A percentile compares a stretch with the other conserved stretches of the same genome.
phyloP scores from a whole-genome alignment of 2,113 vertebrate genomes.

The Crotalus horridus region DNA sequence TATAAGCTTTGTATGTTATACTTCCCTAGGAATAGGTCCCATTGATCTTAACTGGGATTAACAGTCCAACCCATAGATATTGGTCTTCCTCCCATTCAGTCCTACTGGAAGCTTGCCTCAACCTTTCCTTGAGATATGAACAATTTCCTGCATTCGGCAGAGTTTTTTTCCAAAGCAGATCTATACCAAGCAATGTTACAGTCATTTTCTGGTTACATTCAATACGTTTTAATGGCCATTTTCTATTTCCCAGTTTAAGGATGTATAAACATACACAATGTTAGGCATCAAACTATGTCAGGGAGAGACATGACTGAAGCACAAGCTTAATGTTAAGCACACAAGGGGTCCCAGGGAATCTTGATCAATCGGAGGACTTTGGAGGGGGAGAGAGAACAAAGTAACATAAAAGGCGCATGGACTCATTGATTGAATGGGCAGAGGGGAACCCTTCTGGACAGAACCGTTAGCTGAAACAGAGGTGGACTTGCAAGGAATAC shows the following conservation, averaged over 20 bases:
- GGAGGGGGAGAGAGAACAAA: neutral
- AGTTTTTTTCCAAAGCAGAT: too few species aligned
- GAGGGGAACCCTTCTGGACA: neutral
- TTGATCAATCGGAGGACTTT: neutral
- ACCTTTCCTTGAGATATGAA: neutral
- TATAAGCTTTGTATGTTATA: neutral
- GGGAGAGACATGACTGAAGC: neutral
- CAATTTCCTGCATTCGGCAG: neutral
- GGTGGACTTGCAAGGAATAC: neutral
- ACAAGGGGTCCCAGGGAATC: neutral
- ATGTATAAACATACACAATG: neutral
- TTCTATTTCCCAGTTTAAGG: neutral
- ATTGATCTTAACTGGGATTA: neutral
- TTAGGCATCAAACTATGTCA: neutral
- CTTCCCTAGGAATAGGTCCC: neutral
- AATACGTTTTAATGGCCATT: neutral
- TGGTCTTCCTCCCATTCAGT: neutral
- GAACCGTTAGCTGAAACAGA: neutral
- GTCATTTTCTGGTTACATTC: neutral
- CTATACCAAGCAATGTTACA: neutral
- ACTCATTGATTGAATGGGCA: neutral
- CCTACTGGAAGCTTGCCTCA: neutral
- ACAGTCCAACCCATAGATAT: neutral
- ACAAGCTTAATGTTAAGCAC: conserved; percentile 20
- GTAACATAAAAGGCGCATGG: neutral